phyloP scores from a whole-genome alignment of 2,113 vertebrate genomes.

The Indicator maculatus region DNA sequence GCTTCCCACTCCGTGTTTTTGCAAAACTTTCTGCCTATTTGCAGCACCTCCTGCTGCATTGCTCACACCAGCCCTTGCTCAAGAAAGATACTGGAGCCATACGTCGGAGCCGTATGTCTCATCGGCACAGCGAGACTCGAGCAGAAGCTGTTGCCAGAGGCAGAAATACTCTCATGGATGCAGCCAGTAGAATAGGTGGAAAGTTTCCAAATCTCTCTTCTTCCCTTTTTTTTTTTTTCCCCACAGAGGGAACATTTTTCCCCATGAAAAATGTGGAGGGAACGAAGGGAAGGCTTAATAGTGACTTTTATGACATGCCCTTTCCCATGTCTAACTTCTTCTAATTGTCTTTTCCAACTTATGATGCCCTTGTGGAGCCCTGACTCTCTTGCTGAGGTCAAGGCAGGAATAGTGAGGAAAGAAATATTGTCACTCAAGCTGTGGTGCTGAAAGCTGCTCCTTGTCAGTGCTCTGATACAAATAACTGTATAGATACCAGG shows the following conservation, averaged over 20 bases:
- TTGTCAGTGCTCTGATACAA: conserved; percentile 43
- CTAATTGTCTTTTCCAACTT: conserved; percentile 29
- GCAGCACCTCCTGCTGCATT: conserved; percentile 69
- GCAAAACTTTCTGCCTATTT: conserved; percentile 70
- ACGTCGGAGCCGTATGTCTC: conserved; percentile 56
- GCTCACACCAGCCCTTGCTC: conserved; percentile 61
- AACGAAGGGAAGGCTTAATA: conserved; percentile 37
- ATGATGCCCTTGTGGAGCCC: conserved; percentile 1
- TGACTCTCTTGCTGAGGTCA: conserved; percentile 12
- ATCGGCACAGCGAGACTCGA: conserved; percentile 25
- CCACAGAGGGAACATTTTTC: conserved; percentile 43
- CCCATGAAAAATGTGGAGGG: conserved; percentile 28
- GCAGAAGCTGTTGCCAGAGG: conserved; percentile 63
- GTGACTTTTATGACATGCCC: conserved; percentile 26
- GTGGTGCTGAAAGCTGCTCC: conserved; percentile 44
- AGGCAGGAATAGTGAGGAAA: conserved; percentile 42
- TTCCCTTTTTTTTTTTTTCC: neutral
- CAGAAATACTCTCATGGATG: conserved; percentile 57
- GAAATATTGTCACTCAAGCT: conserved; percentile 54
- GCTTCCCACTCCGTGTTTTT: conserved; percentile 65
- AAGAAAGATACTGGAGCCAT: conserved; percentile 62
- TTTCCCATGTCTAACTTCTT: conserved; percentile 29
- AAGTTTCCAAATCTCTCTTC: conserved; percentile 44
- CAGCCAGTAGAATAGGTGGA: conserved; percentile 62
- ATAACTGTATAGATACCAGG: conserved; percentile 47